phyloP scores from a whole-genome alignment of 2,113 vertebrate species.

The Lagopus leucura region DNA sequence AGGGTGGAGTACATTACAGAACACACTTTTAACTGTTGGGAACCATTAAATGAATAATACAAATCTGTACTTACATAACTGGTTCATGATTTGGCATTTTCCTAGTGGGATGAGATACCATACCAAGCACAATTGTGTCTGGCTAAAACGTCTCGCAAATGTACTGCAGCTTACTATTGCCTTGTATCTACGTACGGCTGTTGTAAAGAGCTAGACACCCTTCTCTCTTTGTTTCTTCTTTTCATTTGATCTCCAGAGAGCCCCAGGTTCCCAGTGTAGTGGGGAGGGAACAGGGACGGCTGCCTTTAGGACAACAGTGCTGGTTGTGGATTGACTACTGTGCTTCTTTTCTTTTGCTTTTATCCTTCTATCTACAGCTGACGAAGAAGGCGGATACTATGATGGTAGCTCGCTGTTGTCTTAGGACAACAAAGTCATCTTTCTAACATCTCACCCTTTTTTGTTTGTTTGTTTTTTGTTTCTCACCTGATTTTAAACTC shows the following conservation, averaged over 20 bases:
- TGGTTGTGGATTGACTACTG: constrained; percentile 16
- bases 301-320: not conserved
- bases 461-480: constrained; percentile 18
- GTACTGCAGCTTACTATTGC: not conserved
- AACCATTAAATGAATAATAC: not conserved
- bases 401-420: constrained; percentile 62
- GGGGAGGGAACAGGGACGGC: not conserved
- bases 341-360: constrained; percentile 56
- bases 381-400: constrained; percentile 50
- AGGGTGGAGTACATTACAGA: not conserved
- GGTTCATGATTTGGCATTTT: not conserved
- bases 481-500: constrained; percentile 17
- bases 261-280: not conserved
- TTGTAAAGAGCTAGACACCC: not conserved
- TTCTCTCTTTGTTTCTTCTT: not conserved
- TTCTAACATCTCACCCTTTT: constrained; percentile 38
- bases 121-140: not conserved
- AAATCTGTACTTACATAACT: not conserved
- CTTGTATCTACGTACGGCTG: not conserved
- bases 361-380: constrained; percentile 39
- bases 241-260: not conserved
- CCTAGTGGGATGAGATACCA: not conserved
- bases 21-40: not conserved
- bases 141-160: not conserved
- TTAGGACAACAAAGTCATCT: constrained; percentile 6